Percentiles rank a stretch among this genome's conserved stretches.
Conservation (phyloP, 2,113 vertebrate species). For the Lonchura striata region DNA sequence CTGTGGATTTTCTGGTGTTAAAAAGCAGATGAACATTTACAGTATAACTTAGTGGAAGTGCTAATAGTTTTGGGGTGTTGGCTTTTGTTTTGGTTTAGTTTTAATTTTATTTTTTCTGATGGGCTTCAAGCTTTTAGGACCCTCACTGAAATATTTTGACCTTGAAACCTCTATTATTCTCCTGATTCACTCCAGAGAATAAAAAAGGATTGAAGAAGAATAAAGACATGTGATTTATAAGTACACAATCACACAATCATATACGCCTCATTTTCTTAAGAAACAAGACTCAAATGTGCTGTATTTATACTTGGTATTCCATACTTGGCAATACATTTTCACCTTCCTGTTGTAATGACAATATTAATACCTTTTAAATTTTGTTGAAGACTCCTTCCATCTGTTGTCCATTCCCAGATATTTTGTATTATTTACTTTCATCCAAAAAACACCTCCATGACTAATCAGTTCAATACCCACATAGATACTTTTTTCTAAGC, state of each 20-base stretch:
- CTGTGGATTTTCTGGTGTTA: background rate
- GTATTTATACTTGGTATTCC: background rate
- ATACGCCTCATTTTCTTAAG: background rate
- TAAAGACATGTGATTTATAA: background rate
- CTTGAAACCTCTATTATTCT: background rate
- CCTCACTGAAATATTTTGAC: background rate
- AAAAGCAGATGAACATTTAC: background rate
- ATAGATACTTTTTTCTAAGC: background rate
- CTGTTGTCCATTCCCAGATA: background rate
- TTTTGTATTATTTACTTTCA: background rate
- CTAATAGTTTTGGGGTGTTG: background rate
- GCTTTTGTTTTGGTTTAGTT: background rate
- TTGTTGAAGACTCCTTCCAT: background rate
- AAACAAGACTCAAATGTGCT: background rate
- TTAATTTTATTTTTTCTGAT: background rate
- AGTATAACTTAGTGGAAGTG: background rate
- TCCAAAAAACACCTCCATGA: rapidly evolving
- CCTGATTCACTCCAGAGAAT: background rate
- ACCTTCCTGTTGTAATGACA: background rate
- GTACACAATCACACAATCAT: background rate
- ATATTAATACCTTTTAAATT: background rate
- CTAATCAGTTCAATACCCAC: background rate
- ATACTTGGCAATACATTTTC: background rate
- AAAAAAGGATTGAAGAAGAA: background rate
- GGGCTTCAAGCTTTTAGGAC: background rate